A percentile compares a stretch with the other conserved stretches of the same genome.
Conservation (phyloP, 1,140 invertebrate genomes). For the Campoletis sonorensis region DNA sequence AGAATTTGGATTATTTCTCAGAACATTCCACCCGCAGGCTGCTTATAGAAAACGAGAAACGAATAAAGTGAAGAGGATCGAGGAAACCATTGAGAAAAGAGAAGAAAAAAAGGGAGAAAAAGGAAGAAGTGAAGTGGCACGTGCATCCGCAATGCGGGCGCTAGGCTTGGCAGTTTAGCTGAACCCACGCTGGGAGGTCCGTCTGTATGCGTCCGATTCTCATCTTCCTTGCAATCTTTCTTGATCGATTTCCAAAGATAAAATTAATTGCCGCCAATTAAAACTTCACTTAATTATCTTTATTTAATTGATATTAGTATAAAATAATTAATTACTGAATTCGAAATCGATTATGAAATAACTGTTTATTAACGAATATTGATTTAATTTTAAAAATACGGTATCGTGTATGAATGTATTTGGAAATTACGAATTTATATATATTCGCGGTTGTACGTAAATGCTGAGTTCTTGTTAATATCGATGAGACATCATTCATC, state of each 20-base stretch:
- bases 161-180: conserved; percentile 26
- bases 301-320: no score
- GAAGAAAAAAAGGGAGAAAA: conserved; percentile 57
- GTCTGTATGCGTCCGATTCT: not conserved
- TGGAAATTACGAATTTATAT: no score
- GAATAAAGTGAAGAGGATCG: conserved; percentile 1
- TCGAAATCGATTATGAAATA: no score
- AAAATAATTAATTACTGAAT: no score
- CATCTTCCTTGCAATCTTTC: not conserved
- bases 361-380: no score
- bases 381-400: no score
- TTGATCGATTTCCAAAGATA: conserved; percentile 1
- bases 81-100: conserved; percentile 32
- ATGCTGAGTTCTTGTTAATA: not conserved
- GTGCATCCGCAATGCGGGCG: conserved; percentile 68
- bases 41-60: not conserved
- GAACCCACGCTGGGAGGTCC: conserved; percentile 3
- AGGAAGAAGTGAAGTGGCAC: conserved; percentile 51
- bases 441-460: no score
- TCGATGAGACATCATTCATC: not conserved
- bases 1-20: not conserved
- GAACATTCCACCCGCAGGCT: not conserved
- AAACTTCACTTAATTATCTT: not conserved
- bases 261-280: conserved; percentile 5
- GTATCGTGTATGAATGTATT: no score